Evolutionary conservation across 92 coral and sea anemone species (phyloP).

Genomic region (Virgularia gustaviana): DNA sequence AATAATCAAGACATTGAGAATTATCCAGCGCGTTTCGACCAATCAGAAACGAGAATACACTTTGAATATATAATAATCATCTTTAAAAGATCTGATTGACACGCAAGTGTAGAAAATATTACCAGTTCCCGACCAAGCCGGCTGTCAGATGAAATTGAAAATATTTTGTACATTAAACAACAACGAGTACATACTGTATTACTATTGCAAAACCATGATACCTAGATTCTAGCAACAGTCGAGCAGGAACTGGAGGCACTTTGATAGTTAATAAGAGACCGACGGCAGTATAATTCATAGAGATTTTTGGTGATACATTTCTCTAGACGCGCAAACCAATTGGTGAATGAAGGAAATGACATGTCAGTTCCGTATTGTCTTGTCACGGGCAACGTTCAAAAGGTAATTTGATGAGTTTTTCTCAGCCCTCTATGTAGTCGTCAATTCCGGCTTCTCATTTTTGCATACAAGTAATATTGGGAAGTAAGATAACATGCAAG

Average conservation of each 20-base stretch:
- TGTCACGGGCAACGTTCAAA: constrained; percentile 68
- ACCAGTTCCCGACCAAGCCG: not conserved
- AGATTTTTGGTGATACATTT: not conserved
- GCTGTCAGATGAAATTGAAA: not conserved
- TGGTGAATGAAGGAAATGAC: constrained; percentile 80
- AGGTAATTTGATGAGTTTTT: constrained; percentile 49
- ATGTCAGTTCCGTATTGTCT: constrained; percentile 83
- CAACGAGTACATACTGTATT: no score
- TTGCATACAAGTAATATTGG: not conserved
- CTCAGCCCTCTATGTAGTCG: not conserved
- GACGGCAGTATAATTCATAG: not conserved
- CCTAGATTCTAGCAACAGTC: no score
- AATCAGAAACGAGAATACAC: no score
- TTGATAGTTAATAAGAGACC: no score
- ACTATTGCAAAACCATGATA: not conserved
- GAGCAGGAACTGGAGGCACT: no score
- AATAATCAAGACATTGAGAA: no score
- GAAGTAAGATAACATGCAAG: not conserved
- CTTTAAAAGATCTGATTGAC: no score
- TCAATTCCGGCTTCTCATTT: not conserved
- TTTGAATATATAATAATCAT: no score
- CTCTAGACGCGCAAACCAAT: constrained; percentile 78
- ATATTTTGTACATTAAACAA: not conserved
- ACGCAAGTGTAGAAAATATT: not conserved
- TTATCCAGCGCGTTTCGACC: no score